Evolutionary conservation across 2,113 vertebrate species (phyloP).

Genomic region (Hypanus sabinus): DNA sequence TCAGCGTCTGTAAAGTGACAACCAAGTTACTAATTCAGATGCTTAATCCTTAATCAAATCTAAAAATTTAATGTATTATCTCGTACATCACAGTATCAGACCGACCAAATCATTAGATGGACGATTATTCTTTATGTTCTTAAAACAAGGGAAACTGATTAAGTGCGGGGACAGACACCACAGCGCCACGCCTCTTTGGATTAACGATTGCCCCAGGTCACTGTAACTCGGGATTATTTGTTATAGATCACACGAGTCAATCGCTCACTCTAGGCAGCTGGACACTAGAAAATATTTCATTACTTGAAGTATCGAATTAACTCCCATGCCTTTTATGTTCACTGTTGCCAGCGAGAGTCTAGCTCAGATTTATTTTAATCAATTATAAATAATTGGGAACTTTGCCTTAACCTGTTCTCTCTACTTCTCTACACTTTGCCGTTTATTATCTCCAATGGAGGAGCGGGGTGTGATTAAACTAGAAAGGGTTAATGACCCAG

Average conservation of each 20-base stretch:
- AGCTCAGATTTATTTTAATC: not conserved
- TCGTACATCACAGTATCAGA: not conserved
- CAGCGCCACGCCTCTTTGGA: slow-evolving; percentile 9
- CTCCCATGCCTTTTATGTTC: not conserved
- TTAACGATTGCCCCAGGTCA: not conserved
- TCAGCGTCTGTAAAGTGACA: not conserved
- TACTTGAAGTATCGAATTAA: not conserved
- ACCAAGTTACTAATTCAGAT: not conserved
- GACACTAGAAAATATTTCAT: not conserved
- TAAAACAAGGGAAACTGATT: not conserved
- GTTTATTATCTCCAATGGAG: not conserved
- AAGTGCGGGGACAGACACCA: not conserved
- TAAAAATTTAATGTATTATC: not conserved
- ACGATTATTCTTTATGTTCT: not conserved
- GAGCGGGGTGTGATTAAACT: not conserved
- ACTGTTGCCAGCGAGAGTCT: not conserved
- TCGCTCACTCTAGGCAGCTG: not conserved
- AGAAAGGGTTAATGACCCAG: not conserved
- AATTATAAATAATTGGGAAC: not conserved
- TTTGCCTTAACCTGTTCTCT: not conserved
- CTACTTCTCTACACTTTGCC: not conserved
- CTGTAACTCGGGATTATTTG: slow-evolving; percentile 1
- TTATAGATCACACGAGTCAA: not conserved
- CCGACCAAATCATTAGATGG: not conserved
- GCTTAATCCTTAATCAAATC: not conserved